Evolutionary conservation across 2,888 invertebrate species (phyloP).

Genomic region (Aleiodes leptofemur): DNA sequence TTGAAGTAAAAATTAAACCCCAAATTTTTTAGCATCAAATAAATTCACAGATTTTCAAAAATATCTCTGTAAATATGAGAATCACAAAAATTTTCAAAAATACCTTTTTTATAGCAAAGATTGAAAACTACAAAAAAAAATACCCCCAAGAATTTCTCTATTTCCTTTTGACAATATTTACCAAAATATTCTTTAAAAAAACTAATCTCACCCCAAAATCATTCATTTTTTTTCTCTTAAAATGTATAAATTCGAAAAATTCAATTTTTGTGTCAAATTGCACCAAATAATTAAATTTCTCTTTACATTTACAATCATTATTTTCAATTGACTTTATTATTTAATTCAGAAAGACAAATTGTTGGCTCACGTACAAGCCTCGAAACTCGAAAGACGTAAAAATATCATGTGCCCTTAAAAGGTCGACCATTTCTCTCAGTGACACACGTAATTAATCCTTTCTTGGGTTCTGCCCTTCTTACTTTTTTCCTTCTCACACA

Average conservation of each 20-base stretch:
- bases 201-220: too few species aligned
- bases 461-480: slow-evolving; percentile 24
- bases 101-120: too few species aligned
- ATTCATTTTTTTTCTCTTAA: too few species aligned
- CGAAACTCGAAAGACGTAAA: slow-evolving; percentile 56
- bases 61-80: not conserved
- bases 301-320: not conserved
- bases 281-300: slow-evolving; percentile 2
- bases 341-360: slow-evolving; percentile 10
- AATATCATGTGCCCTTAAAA: slow-evolving; percentile 53
- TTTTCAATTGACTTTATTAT: not conserved
- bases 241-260: too few species aligned
- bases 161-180: too few species aligned
- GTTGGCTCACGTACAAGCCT: slow-evolving; percentile 51
- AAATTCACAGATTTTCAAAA: not conserved
- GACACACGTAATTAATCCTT: slow-evolving; percentile 49
- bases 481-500: not conserved
- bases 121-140: not conserved
- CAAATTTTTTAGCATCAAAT: slow-evolving; percentile 1
- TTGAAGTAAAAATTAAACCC: not conserved
- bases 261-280: not conserved
- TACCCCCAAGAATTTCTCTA: not conserved
- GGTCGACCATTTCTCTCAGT: slow-evolving; percentile 45
- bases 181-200: too few species aligned
- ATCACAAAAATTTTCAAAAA: too few species aligned